Percentiles rank a stretch among this genome's conserved stretches.
phyloP scores from a whole-genome alignment of 1,140 invertebrate genomes.

The Dreissena polymorpha region DNA sequence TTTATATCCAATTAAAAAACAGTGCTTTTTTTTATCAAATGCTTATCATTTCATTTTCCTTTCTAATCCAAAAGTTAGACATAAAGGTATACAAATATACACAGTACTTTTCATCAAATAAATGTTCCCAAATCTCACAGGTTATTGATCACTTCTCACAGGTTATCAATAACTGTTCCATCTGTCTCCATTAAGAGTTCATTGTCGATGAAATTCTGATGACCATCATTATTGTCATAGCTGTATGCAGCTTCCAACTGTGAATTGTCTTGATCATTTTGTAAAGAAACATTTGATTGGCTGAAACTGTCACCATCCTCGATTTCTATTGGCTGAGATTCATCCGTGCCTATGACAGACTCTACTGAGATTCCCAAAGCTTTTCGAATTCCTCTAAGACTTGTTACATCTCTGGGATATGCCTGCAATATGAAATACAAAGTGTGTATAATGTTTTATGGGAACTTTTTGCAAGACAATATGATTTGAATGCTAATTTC shows the following conservation, averaged over 20 bases:
- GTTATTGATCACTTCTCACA: conserved; percentile 7
- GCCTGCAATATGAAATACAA: conserved; percentile 27
- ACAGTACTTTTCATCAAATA: too few relatives aligned
- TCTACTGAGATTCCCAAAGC: conserved; percentile 50
- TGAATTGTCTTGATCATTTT: conserved; percentile 4
- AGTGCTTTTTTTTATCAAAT: too few relatives aligned
- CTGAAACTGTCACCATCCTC: conserved; percentile 32
- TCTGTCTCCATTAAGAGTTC: conserved; percentile 51
- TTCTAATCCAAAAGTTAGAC: too few relatives aligned
- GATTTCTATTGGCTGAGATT: conserved; percentile 51
- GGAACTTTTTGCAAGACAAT: too few relatives aligned
- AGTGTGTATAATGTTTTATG: neutral
- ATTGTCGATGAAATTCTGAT: conserved; percentile 43
- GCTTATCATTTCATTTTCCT: too few relatives aligned
- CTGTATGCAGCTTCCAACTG: neutral
- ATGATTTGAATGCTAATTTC: too few relatives aligned
- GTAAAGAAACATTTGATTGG: conserved; percentile 26
- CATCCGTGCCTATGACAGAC: conserved; percentile 31
- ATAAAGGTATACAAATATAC: too few relatives aligned
- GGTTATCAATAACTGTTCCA: conserved; percentile 47
- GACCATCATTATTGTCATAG: neutral
- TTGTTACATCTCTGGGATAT: conserved; percentile 29
- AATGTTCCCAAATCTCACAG: too few relatives aligned
- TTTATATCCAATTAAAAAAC: too few relatives aligned
- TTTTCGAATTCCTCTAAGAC: conserved; percentile 39